Evolutionary conservation across 2,888 invertebrate species (phyloP).

Genomic region (Sinhomidia bicolor): DNA sequence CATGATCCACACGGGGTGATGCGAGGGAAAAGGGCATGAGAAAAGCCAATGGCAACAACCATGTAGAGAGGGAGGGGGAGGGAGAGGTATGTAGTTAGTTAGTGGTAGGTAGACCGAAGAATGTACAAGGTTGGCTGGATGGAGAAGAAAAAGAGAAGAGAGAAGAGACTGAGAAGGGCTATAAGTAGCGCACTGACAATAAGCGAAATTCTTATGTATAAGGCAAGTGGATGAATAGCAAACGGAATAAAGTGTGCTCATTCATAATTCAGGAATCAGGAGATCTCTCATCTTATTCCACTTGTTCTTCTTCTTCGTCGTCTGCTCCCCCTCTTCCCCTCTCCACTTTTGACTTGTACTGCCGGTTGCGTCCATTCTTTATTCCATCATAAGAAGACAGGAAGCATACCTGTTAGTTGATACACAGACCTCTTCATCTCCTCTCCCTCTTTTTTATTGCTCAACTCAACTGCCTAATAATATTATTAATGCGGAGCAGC

Average conservation of each 20-base stretch:
- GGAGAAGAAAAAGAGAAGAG: background rate
- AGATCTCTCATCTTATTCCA: constrained; percentile 8
- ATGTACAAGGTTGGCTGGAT: background rate
- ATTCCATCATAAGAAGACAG: too few relatives aligned
- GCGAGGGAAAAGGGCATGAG: background rate
- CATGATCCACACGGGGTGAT: too few relatives aligned
- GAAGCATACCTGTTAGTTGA: too few relatives aligned
- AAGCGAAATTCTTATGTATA: too few relatives aligned
- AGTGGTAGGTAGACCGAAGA: background rate
- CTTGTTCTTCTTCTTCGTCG: background rate
- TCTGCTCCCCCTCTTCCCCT: background rate
- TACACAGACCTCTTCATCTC: too few relatives aligned
- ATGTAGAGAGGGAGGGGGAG: too few relatives aligned
- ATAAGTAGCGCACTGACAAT: too few relatives aligned
- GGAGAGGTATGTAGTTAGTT: too few relatives aligned
- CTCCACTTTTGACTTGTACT: too few relatives aligned
- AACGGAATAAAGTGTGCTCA: constrained; percentile 55
- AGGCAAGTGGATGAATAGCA: constrained; percentile 34
- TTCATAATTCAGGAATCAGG: constrained; percentile 63
- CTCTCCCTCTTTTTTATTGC: background rate
- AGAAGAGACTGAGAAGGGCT: background rate
- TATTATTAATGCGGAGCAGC: background rate
- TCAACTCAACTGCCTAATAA: background rate
- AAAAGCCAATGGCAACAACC: too few relatives aligned
- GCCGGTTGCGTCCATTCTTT: too few relatives aligned